A percentile compares a stretch with the other conserved stretches of the same genome.
These are phyloP conservation scores for Catharus ustulatus DNA, from an alignment of 2,797 vertebrate species.

Conservation along the genomic window DNA sequence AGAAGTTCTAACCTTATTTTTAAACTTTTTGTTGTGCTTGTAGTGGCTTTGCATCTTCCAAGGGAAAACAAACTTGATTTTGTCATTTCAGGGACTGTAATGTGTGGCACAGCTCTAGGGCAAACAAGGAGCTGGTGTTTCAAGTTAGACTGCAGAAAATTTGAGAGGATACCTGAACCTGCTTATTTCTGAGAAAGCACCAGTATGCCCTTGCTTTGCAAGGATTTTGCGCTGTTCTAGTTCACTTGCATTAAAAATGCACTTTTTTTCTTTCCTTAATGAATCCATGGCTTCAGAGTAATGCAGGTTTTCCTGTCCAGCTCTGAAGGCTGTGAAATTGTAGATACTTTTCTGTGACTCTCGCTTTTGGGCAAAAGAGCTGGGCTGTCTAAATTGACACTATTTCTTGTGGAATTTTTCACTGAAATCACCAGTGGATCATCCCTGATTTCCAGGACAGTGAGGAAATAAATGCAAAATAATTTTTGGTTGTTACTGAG, in stretches of 20 bases:
- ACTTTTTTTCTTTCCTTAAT: neutral
- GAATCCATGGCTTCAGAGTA: neutral
- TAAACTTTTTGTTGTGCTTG: neutral
- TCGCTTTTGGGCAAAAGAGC: neutral
- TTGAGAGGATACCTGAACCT: neutral
- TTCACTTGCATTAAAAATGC: neutral
- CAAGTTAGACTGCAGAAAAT: neutral
- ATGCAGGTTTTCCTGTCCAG: neutral
- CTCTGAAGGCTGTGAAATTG: neutral
- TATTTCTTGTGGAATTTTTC: slow-evolving; percentile 2
- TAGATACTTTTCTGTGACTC: neutral
- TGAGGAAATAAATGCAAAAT: neutral
- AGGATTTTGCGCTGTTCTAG: neutral
- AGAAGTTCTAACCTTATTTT: neutral
- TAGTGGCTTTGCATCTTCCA: neutral
- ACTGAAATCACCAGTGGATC: neutral
- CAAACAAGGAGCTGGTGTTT: slow-evolving; percentile 24
- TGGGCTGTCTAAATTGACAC: neutral
- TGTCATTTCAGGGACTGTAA: neutral
- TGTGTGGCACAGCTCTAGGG: neutral
- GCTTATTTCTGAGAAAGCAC: neutral
- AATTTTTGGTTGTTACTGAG: neutral
- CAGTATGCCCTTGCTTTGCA: neutral
- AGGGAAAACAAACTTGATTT: neutral
- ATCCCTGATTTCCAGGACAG: neutral